Conservation (phyloP, 1,140 invertebrate species). For the Cyphomyrmex costatus region DNA sequence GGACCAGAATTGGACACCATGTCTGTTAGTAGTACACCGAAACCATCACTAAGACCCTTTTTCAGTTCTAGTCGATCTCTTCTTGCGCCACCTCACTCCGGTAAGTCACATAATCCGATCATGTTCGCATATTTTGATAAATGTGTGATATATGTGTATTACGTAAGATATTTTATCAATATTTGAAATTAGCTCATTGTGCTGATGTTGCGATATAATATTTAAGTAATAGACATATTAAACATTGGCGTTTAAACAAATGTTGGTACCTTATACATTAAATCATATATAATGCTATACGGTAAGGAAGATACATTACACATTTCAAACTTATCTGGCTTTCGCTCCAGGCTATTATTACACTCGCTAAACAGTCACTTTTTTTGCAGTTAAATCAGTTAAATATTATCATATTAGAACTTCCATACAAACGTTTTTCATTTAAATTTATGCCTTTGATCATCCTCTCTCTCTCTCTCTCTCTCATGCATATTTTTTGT, state of each 20-base stretch:
- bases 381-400: slow-evolving; percentile 58
- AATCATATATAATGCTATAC: slow-evolving; percentile 48
- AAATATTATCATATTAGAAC: slow-evolving; percentile 2
- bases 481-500: not conserved
- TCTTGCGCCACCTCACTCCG: slow-evolving; percentile 83
- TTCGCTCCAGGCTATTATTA: slow-evolving; percentile 63
- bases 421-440: not conserved
- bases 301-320: slow-evolving; percentile 61
- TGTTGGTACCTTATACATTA: slow-evolving; percentile 52
- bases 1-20: slow-evolving; percentile 98
- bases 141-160: slow-evolving; percentile 42
- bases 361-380: slow-evolving; percentile 34
- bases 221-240: slow-evolving; percentile 27
- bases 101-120: slow-evolving; percentile 79
- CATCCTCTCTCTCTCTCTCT: no score
- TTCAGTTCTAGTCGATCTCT: slow-evolving; percentile 96
- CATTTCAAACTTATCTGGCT: slow-evolving; percentile 52
- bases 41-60: slow-evolving; percentile 97
- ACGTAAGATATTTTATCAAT: slow-evolving; percentile 53
- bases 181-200: slow-evolving; percentile 32
- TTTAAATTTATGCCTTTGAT: not conserved
- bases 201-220: slow-evolving; percentile 33
- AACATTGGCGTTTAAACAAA: slow-evolving; percentile 43
- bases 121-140: slow-evolving; percentile 38
- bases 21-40: slow-evolving; percentile 98